Evolutionary conservation across 2,888 invertebrate species (phyloP), one percentile per base, ranked within the genome.

Genomic region (Diabrotica balteata): DNA sequence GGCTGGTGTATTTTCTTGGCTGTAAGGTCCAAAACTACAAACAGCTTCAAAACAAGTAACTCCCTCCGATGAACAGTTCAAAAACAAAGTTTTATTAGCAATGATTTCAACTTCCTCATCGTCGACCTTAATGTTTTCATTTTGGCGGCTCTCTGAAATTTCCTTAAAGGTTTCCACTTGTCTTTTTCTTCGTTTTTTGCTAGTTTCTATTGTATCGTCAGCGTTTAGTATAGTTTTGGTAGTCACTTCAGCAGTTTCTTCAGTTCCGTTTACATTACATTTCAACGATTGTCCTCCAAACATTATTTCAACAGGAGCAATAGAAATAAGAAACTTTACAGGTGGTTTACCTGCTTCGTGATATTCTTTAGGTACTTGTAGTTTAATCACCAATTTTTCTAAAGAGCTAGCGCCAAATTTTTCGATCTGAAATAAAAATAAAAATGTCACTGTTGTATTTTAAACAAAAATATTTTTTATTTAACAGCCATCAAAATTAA

Each of bases 361-460:
- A 6, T 79, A 67, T 32, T 72, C 66, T 49, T 75, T 73, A 1
- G 86, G 86, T 43, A 86, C 74, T 45, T 73, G 71, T 10, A 86
- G 72, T 44, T 72, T 75, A 2, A 85, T 67, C 42, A 67, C 46
- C 4, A 83, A 80, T 67, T 81, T 79, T 10, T 83, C 79, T 7
- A 85, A 78, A 7, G 84, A 81, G 76, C 85, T 85, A 0, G 70
- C 73, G 17, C 85, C 86, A 61, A 82, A 80, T 74, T 84, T 85
- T 72, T 74, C 75, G 66, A 82, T 76, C 77, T 78, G 79, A 62
- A 78, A 75, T 51, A 32, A 32, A 32, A 32, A 32, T 32, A 4
- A 32, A 32, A 32, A 32, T 32, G 3, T 2, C 4, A 0, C 4
- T 32, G 32, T 32, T 32, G 32, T 2, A 32, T 32, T 32, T 1